phyloP scores from a whole-genome alignment of 2,113 vertebrate genomes.

The Vidua macroura region DNA sequence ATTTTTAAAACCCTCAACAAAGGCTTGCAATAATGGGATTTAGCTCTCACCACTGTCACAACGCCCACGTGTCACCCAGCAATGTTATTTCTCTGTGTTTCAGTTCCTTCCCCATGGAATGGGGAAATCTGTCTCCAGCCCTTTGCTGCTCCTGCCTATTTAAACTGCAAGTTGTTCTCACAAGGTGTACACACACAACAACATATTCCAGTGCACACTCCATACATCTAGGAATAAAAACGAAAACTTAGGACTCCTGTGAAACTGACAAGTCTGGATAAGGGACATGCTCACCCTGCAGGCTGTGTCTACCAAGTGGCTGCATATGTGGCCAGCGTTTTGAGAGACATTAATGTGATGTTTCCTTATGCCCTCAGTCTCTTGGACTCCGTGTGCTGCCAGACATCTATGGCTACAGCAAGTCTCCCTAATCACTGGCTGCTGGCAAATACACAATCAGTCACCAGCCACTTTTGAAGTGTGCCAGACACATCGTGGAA shows the following conservation, averaged over 20 bases:
- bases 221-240: not conserved
- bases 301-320: not conserved
- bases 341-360: not conserved
- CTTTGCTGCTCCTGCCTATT: not conserved
- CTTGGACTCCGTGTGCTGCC: not conserved
- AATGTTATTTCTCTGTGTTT: not conserved
- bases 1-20: not conserved
- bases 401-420: not conserved
- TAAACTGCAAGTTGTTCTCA: not conserved
- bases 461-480: constrained; percentile 1
- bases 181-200: fast-evolving
- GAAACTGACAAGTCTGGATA: not conserved
- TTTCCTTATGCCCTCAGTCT: not conserved
- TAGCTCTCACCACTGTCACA: not conserved
- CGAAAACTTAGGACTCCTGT: not conserved
- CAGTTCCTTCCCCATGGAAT: not conserved
- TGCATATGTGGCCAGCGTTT: not conserved
- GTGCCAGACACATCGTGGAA: constrained; percentile 19
- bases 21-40: not conserved
- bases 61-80: not conserved
- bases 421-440: not conserved
- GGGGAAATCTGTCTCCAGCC: not conserved
- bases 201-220: not conserved
- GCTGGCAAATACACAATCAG: constrained; percentile 26
- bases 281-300: not conserved